These are phyloP conservation scores for Brachionus plicatilis DNA, from an alignment of 1,140 invertebrate genomes.

Conservation along the genomic window DNA sequence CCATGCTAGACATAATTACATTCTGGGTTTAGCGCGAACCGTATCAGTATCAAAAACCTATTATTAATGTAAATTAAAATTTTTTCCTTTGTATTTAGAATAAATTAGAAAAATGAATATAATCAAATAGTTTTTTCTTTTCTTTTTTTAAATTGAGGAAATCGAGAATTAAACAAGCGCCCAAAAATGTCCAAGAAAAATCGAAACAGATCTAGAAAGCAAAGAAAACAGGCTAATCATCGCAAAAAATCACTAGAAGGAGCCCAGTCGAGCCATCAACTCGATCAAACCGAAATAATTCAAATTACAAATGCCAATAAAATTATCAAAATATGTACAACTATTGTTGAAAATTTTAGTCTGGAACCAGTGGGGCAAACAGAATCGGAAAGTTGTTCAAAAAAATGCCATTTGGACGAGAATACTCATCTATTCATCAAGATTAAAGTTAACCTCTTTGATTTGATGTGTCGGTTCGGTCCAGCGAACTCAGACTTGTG, in stretches of 20 bases:
- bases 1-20: neutral
- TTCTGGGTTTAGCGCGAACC: neutral
- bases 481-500: neutral
- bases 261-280: neutral
- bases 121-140: neutral
- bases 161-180: neutral
- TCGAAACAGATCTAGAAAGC: slow-evolving; percentile 18
- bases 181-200: slow-evolving; percentile 9
- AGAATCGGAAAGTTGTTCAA: neutral
- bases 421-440: neutral
- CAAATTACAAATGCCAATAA: neutral
- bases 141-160: neutral
- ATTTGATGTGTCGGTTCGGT: neutral
- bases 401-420: neutral
- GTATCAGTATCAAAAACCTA: neutral
- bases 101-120: neutral
- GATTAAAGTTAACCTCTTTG: neutral
- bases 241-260: neutral
- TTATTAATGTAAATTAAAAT: neutral
- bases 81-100: neutral
- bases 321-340: neutral
- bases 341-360: neutral
- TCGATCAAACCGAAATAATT: neutral
- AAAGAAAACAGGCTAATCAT: neutral
- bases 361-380: neutral